Base-by-base conservation (phyloP, 92 coral and sea anemone genomes). In the Nematostella vectensis region DNA sequence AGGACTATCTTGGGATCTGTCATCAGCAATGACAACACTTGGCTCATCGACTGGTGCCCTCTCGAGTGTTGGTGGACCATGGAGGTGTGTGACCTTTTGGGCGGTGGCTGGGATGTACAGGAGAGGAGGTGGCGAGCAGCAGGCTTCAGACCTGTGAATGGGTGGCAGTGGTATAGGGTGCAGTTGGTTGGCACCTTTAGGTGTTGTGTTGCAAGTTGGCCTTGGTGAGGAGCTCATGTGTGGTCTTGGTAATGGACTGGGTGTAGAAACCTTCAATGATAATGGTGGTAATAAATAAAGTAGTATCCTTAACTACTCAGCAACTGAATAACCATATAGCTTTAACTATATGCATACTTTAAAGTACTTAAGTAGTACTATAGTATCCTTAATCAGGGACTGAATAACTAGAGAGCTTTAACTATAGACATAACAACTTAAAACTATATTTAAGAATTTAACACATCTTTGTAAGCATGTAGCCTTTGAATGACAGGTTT, bases 41-140 rank as follows among this genome's bases (percentile, higher is more conserved):
- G 8, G 43, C 25, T 29, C 40, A 24, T 1, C 11, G 2, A 72
- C 48, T 16, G 76, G 74, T 21, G 67, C 58, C 26, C 88, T 67
- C 71, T 85, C 76, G 10, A 85, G 77, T 36, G 69, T 74, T 6
- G 95, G 95, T 12, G 95, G 95, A 11, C 83, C 95, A 23, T 80
- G 95, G 3, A 85, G 70, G 23, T 85, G 95, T 1, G 95, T 85
- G 15, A 85, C 84, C 49, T 79, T 61, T 73, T 80, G 88, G 25
- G 95, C 95, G 2, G 88, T 88, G 24, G 87, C 88, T 22, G 95
- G 95, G 25, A 85, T 85, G 64, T 85, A 85, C 22, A 85, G 78
- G 12, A 85, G 25, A 1, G 94, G 94, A 0, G 94, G 94, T 0
- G 95, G 95, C 47, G 78, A 69, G 48, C 74, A 77, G 69, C 83